Base-by-base conservation (phyloP, 1,140 invertebrate species). In the Theocolax elegans region DNA sequence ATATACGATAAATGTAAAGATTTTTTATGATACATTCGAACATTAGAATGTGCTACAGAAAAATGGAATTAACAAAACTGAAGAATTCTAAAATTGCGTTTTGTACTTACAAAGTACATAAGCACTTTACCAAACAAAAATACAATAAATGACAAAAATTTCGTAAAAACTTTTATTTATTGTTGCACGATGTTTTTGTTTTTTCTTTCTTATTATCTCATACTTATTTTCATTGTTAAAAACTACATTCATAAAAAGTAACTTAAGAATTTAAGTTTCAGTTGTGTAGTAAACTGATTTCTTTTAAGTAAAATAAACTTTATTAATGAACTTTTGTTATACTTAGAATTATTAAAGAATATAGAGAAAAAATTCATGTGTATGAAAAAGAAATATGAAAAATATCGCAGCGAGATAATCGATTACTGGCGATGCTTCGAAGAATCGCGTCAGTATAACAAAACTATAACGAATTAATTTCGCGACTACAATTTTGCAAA, bases 401-500 rank as follows among this genome's bases (percentile, higher is more conserved):
- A 54, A 31, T 42, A 27, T 38, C 0, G 49, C 23, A 48, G 3
- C 23, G 49, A 66, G 17, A 23, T 25, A 27, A 54, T 44, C 23
- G 38, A 44, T 53, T n/a, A 29, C 12, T 1, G 38, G 31, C 25
- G 6, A 58, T 23, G 19, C 8, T 38, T 23, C 3, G 2, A 23
- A 0, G 38, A 53, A 54, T 54, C 23, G 29, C 49, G 23, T 42
- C n/a, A 65, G 13, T 46, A 19, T 12, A 44, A 13, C 1, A 58
- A 44, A 4, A 27, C 6, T 2, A 42, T 13, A 19, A 60, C 17
- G 21, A 27, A 60, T 68, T 68, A 49, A 12, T 12, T 60, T 60
- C n/a, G 56, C 46, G 9, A 17, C 29, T 15, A 46, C 21, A 60
- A 67, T 48, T 49, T 67, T 51, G 35, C 56, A 40, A 15, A 46